phyloP scores from a whole-genome alignment of 23 tunicate genomes.

The Aplidium turbinatum region DNA sequence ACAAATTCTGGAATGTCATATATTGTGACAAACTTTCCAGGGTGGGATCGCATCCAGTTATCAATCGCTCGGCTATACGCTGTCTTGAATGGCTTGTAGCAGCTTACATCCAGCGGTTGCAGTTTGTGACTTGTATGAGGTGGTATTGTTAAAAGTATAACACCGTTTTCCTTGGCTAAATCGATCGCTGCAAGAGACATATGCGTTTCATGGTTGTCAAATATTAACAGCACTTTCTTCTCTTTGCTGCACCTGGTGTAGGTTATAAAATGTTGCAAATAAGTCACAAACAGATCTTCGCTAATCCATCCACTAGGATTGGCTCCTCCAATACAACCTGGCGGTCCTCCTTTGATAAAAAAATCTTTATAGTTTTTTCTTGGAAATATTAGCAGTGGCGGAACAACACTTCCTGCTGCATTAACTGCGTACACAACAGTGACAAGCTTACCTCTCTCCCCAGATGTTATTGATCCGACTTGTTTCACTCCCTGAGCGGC shows the following conservation, averaged over 20 bases:
- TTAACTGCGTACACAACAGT: constrained; percentile 9
- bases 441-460: constrained; percentile 30
- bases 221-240: neutral
- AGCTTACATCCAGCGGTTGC: constrained; percentile 22
- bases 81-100: constrained; percentile 6
- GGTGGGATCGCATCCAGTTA: constrained; percentile 16
- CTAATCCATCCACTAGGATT: constrained; percentile 20
- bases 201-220: neutral
- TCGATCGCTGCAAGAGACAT: constrained; percentile 12
- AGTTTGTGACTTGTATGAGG: constrained; percentile 30
- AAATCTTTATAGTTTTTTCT: constrained; percentile 12
- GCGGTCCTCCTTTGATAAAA: constrained; percentile 28
- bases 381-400: neutral
- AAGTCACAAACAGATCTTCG: constrained; percentile 1
- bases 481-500: constrained; percentile 10
- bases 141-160: constrained; percentile 32
- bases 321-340: constrained; percentile 29
- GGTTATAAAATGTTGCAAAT: constrained; percentile 3
- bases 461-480: constrained; percentile 1
- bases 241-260: constrained; percentile 1
- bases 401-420: neutral
- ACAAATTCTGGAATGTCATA: constrained; percentile 20
- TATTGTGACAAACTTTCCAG: constrained; percentile 2
- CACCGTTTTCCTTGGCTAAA: constrained; percentile 15
- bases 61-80: constrained; percentile 15